phyloP scores from a whole-genome alignment of 2,113 vertebrate genomes.

The Alosa alosa region DNA sequence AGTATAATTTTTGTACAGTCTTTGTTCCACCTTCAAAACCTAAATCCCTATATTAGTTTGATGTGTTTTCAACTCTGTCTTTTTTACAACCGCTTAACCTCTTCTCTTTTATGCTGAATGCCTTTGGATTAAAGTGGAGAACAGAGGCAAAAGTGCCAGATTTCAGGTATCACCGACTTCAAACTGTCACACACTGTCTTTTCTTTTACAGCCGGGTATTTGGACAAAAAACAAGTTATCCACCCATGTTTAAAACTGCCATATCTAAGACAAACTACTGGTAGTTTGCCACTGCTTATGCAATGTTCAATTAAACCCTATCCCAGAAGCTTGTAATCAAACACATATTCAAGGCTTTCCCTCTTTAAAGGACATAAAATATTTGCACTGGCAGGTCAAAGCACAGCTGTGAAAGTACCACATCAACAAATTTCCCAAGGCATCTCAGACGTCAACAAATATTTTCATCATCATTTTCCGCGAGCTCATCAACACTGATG shows the following conservation, averaged over 20 bases:
- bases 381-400: slow-evolving; percentile 5
- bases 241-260: background rate
- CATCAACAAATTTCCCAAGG: background rate
- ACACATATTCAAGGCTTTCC: background rate
- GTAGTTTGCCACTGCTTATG: background rate
- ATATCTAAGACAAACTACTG: background rate
- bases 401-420: background rate
- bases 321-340: background rate
- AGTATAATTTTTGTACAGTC: background rate
- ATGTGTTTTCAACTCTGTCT: background rate
- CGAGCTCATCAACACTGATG: background rate
- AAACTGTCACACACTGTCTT: background rate
- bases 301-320: background rate
- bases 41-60: background rate
- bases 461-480: background rate
- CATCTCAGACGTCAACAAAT: background rate
- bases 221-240: background rate
- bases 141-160: background rate
- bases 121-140: background rate
- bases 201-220: background rate
- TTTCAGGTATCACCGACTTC: background rate
- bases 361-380: background rate
- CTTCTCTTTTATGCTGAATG: background rate
- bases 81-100: background rate
- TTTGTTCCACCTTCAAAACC: background rate